Percentiles rank a stretch among this genome's conserved stretches.
Evolutionary conservation across 2,888 invertebrate genomes (phyloP).

Genomic region (Acanthococcus lagerstroemiae): DNA sequence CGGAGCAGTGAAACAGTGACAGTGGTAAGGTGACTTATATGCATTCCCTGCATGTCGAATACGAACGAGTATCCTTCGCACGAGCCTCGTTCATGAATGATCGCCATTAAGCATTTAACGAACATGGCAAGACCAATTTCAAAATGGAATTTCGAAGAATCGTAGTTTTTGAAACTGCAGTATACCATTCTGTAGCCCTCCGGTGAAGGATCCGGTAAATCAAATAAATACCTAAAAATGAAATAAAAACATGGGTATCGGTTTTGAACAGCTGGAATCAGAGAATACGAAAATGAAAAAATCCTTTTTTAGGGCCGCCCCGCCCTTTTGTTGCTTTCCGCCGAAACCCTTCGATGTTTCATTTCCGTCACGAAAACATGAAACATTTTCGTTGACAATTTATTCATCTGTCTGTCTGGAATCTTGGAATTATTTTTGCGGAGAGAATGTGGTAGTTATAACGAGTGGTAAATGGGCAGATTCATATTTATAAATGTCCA

Average conservation of each 20-base stretch:
- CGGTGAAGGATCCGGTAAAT: conserved; percentile 32
- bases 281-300: too few species aligned
- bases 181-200: conserved; percentile 35
- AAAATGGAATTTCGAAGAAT: conserved; percentile 33
- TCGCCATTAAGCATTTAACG: conserved; percentile 33
- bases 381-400: too few species aligned
- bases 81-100: conserved; percentile 31
- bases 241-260: too few species aligned
- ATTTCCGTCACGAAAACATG: too few species aligned
- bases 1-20: conserved; percentile 33
- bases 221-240: conserved; percentile 33
- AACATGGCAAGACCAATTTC: conserved; percentile 32
- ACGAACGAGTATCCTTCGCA: conserved; percentile 35
- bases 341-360: too few species aligned
- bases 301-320: too few species aligned
- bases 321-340: too few species aligned
- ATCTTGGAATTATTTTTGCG: too few species aligned
- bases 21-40: conserved; percentile 34
- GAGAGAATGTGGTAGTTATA: background rate
- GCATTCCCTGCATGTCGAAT: conserved; percentile 34
- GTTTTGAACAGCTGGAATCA: background rate
- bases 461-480: too few species aligned
- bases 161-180: conserved; percentile 33
- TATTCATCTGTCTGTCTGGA: too few species aligned
- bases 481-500: too few species aligned